Evolutionary conservation across 2,797 vertebrate genomes (phyloP).

Genomic region (Falco biarmicus): DNA sequence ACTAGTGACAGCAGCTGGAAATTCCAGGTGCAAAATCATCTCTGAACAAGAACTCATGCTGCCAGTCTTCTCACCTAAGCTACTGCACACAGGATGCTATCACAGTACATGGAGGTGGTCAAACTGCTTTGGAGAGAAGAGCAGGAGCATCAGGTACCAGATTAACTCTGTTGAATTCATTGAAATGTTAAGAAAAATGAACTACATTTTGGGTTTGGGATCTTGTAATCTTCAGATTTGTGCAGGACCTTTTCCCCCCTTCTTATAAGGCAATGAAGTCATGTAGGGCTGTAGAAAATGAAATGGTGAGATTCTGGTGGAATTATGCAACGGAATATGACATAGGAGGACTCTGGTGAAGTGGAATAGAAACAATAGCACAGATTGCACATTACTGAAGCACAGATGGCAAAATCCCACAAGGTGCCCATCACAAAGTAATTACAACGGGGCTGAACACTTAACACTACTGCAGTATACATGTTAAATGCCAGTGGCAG

Average conservation of each 20-base stretch:
- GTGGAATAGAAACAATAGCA: neutral
- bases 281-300: neutral
- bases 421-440: slow-evolving; percentile 9
- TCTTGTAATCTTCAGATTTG: neutral
- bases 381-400: neutral
- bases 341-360: neutral
- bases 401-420: slow-evolving; percentile 36
- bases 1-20: neutral
- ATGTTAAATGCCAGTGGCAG: neutral
- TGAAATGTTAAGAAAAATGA: neutral
- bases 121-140: neutral
- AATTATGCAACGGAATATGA: neutral
- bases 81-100: neutral
- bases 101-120: neutral
- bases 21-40: neutral
- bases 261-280: neutral
- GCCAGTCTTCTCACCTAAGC: neutral
- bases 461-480: neutral
- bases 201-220: neutral
- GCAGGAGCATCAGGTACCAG: neutral
- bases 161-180: neutral
- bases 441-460: slow-evolving; percentile 2
- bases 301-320: neutral
- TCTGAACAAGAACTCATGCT: neutral
- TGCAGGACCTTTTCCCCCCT: neutral